These are phyloP conservation scores for Hypotaenidia okinawae DNA, from an alignment of 2,797 vertebrate genomes.

Conservation along the genomic window DNA sequence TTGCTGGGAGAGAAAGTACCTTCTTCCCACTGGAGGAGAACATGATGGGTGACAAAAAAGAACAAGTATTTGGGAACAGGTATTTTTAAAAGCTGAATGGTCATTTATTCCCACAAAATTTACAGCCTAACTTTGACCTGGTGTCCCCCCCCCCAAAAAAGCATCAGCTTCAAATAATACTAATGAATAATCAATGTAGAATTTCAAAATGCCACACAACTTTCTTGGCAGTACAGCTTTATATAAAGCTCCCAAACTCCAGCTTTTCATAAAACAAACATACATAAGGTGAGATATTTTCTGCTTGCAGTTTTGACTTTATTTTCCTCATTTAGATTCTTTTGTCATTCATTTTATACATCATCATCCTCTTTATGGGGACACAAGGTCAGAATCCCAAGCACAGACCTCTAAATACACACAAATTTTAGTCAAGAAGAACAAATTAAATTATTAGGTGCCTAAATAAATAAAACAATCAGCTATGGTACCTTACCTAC, in stretches of 20 bases:
- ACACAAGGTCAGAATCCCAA: neutral
- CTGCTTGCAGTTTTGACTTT: neutral
- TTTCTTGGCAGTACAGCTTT: neutral
- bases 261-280: neutral
- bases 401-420: neutral
- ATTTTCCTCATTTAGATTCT: neutral
- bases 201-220: neutral
- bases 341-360: neutral
- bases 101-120: neutral
- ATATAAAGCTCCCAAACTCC: neutral
- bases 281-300: neutral
- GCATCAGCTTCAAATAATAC: neutral
- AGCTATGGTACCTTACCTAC: neutral
- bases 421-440: neutral
- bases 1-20: neutral
- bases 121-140: neutral
- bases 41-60: neutral
- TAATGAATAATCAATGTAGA: neutral
- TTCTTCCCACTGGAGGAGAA: neutral
- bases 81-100: neutral
- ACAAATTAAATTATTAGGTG: neutral
- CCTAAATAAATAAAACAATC: neutral
- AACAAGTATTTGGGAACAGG: neutral
- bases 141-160: neutral
- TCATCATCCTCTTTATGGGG: neutral